Base-by-base conservation (phyloP, 2,113 vertebrate genomes). In the Platichthys flesus region DNA sequence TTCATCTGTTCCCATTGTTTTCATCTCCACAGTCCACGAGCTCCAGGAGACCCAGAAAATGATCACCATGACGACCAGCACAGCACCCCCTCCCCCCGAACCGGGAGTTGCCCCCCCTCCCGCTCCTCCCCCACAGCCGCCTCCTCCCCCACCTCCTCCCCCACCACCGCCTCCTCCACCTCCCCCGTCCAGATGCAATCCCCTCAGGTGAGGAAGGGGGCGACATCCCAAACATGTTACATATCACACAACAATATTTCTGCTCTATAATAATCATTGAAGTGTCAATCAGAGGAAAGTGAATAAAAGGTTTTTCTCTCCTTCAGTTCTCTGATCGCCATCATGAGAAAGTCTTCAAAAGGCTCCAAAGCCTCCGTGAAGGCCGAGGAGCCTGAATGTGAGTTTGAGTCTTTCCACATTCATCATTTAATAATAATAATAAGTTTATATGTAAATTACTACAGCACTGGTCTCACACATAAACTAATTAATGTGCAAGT, bases 291-390 rank as follows among this genome's bases (percentile, higher is more conserved):
- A 31, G 5, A 31, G 31, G 31, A 31, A 31, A 31, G 1, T 42
- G 2, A 42, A 13, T 42, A 42, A 13, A 42, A 13, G 6, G 6
- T 31, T n/a, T 69, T 1, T 79, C 20, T 56, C 26, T 57, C 56
- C 42, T 13, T 64, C 68, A 95, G 95, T 79, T 95, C 95, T 67
- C 90, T 95, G 62, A 95, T 95, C 9, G 94, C 94, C 76, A 95
- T 95, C 81, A 95, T 95, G 93, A 93, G 93, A 71, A 95, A 95
- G 28, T 92, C 93, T 0, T 95, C 95, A n/a, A 95, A 95, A 87
- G 88, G 85, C 21, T 90, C 92, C 14, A 95, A 95, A 82, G 84
- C 85, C 8, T 51, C 87, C 0, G 78, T 86, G 24, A 95, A 95
- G 90, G 54, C 62, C 0, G 94, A 95, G 74, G 90, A 88, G 67